Percentiles rank a stretch among this genome's conserved stretches.
These are phyloP conservation scores for Drosophila rufa DNA, from an alignment of 1,140 invertebrate species.

Conservation along the genomic window DNA sequence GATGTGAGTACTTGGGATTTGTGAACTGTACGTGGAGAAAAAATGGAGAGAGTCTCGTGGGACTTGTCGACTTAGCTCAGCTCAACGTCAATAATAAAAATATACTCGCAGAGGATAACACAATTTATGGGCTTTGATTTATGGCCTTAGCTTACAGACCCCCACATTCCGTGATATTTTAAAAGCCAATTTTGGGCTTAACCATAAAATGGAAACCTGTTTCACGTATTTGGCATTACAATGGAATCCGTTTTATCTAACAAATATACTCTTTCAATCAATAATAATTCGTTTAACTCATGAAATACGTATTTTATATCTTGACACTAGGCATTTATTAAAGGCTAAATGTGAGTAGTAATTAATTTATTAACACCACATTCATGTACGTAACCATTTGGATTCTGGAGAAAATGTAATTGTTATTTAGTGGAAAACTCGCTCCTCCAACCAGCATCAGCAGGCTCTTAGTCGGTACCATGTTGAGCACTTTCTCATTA, in stretches of 20 bases:
- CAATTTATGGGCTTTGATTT: constrained; percentile 20
- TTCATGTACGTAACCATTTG: too few species aligned
- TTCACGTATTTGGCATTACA: not conserved
- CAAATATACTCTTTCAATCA: not conserved
- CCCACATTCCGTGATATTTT: constrained; percentile 10
- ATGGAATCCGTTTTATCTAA: not conserved
- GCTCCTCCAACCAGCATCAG: too few species aligned
- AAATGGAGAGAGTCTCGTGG: not conserved
- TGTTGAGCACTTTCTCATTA: constrained; percentile 10
- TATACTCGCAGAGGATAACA: constrained; percentile 2
- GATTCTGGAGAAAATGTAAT: not conserved
- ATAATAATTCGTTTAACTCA: too few species aligned
- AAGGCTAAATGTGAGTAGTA: too few species aligned
- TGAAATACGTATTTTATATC: too few species aligned
- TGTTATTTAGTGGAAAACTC: not conserved
- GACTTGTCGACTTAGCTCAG: constrained; percentile 5
- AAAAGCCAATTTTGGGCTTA: constrained; percentile 11
- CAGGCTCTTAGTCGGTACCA: not conserved
- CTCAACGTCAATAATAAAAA: constrained; percentile 7
- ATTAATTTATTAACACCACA: not conserved
- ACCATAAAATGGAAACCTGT: constrained; percentile 7
- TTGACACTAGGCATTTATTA: too few species aligned
- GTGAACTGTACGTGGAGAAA: not conserved
- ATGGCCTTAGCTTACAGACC: not conserved
- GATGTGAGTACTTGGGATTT: constrained; percentile 1